These are phyloP conservation scores for Anisognathus igniventris DNA, from an alignment of 2,797 vertebrate genomes.

Conservation along the genomic window DNA sequence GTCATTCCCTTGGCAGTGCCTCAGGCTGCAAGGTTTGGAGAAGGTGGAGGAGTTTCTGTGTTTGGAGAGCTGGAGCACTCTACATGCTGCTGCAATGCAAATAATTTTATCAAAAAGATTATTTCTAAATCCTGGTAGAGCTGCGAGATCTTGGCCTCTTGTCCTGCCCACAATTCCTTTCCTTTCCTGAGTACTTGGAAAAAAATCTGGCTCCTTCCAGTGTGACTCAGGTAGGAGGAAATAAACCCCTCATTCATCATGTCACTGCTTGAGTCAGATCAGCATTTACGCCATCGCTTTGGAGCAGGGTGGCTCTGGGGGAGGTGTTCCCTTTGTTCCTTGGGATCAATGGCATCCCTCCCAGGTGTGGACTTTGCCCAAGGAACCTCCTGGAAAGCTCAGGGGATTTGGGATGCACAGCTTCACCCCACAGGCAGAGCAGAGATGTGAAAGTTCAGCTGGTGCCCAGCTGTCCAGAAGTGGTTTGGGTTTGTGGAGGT, in stretches of 20 bases:
- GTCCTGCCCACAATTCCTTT: neutral
- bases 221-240: constrained; percentile 22
- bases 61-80: neutral
- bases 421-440: neutral
- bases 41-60: constrained; percentile 6
- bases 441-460: neutral
- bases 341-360: neutral
- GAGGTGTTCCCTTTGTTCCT: neutral
- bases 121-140: neutral
- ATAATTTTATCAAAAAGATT: neutral
- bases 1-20: neutral
- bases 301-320: neutral
- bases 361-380: neutral
- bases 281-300: neutral
- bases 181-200: neutral
- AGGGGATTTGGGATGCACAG: rapidly evolving
- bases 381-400: neutral
- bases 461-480: neutral
- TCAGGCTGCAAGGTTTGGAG: neutral
- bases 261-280: neutral
- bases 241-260: neutral
- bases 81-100: neutral
- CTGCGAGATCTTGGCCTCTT: neutral
- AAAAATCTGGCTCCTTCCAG: neutral
- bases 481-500: neutral